These are phyloP conservation scores for Synergus japonicus DNA, from an alignment of 2,888 invertebrate species.

Conservation along the genomic window DNA sequence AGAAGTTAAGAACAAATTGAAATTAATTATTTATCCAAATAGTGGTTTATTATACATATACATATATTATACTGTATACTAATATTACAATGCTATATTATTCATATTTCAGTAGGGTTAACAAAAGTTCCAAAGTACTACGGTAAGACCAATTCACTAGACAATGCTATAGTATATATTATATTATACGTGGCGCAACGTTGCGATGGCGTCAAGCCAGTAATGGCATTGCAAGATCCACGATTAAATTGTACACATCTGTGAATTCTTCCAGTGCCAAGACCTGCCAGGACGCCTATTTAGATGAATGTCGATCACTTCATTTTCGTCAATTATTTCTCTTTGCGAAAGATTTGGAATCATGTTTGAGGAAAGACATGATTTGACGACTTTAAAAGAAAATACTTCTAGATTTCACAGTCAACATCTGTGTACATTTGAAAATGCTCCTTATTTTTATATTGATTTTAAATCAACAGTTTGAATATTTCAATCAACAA, in stretches of 20 bases:
- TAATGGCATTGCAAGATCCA: slow-evolving; percentile 78
- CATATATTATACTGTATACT: too few species aligned
- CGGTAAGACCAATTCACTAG: too few species aligned
- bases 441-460: not conserved
- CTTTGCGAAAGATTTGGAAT: not conserved
- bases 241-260: slow-evolving; percentile 77
- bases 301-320: slow-evolving; percentile 35
- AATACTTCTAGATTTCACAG: not conserved
- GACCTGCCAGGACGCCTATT: slow-evolving; percentile 75
- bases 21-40: too few species aligned
- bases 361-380: not conserved
- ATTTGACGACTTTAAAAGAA: not conserved
- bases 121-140: too few species aligned
- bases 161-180: too few species aligned
- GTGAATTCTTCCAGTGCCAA: slow-evolving; percentile 78
- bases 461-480: not conserved
- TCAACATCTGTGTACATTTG: not conserved
- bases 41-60: too few species aligned
- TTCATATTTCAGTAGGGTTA: too few species aligned
- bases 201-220: slow-evolving; percentile 74
- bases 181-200: slow-evolving; percentile 44
- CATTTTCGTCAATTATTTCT: slow-evolving; percentile 16
- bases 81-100: too few species aligned
- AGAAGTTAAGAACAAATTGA: too few species aligned
- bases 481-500: not conserved